Conservation (phyloP, 2,113 vertebrate species). For the Leiothrix lutea region DNA sequence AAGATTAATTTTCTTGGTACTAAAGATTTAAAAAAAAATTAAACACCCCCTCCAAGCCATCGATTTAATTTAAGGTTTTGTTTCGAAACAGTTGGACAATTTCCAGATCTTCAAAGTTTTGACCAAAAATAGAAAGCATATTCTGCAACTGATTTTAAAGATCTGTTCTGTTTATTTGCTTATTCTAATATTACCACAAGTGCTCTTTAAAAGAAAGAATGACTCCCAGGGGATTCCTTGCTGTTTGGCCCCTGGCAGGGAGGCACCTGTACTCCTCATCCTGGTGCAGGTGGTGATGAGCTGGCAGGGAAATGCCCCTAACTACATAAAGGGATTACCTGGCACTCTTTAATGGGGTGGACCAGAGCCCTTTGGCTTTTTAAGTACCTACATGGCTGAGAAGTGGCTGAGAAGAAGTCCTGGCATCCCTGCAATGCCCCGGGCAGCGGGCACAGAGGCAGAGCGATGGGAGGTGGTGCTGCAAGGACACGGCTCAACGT, state of each 20-base stretch:
- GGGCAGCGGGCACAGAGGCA: not conserved
- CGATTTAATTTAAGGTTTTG: not conserved
- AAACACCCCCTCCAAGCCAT: not conserved
- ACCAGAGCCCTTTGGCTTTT: not conserved
- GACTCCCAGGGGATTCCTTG: not conserved
- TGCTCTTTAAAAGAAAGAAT: not conserved
- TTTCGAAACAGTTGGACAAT: not conserved
- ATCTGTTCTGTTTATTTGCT: constrained; percentile 2
- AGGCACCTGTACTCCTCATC: not conserved
- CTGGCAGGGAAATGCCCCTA: not conserved
- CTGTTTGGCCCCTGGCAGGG: not conserved
- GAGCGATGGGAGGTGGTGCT: rapidly evolving
- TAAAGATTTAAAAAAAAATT: not conserved
- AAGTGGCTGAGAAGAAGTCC: not conserved
- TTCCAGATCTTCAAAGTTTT: constrained; percentile 23
- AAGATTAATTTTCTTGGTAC: not conserved
- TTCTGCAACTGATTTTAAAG: constrained; percentile 35
- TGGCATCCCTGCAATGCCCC: not conserved
- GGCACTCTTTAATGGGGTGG: constrained; percentile 16
- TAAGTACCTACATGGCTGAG: not conserved
- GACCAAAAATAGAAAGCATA: constrained; percentile 22
- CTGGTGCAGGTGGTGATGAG: not conserved
- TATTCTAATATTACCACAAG: not conserved
- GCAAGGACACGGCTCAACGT: rapidly evolving
- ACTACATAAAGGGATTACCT: constrained; percentile 47